Conservation (phyloP, 2,888 invertebrate species). For the Miltochrista miniata region DNA sequence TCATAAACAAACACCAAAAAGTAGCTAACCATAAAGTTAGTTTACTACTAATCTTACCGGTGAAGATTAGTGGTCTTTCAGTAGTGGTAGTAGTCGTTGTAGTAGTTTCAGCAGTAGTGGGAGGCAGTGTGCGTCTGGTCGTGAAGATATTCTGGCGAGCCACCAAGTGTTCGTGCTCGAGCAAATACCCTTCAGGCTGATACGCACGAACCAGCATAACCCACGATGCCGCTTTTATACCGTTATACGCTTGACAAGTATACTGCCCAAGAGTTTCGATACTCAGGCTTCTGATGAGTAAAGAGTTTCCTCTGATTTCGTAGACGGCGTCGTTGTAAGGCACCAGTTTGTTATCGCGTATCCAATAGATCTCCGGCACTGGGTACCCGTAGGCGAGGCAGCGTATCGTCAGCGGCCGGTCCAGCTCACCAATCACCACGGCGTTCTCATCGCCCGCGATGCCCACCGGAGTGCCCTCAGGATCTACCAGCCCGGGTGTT, state of each 20-base stretch:
- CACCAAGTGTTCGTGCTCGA: slow-evolving; percentile 44
- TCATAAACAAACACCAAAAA: slow-evolving; percentile 11
- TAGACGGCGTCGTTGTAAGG: slow-evolving; percentile 87
- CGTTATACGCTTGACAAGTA: slow-evolving; percentile 95
- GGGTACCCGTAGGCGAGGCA: slow-evolving; percentile 94
- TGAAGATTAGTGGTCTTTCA: slow-evolving; percentile 48
- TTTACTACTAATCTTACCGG: slow-evolving; percentile 58
- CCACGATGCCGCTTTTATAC: slow-evolving; percentile 90
- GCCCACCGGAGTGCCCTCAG: slow-evolving; percentile 81
- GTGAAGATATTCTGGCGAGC: slow-evolving; percentile 30
- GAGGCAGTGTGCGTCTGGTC: slow-evolving; percentile 35
- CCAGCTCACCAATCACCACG: slow-evolving; percentile 87
- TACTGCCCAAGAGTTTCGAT: slow-evolving; percentile 91
- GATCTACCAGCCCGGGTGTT: slow-evolving; percentile 73
- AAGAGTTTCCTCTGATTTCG: slow-evolving; percentile 89
- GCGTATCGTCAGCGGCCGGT: slow-evolving; percentile 87
- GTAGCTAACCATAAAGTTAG: slow-evolving; percentile 5
- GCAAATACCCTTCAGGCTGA: slow-evolving; percentile 85
- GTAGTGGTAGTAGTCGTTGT: slow-evolving; percentile 36
- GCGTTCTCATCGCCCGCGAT: slow-evolving; percentile 87
- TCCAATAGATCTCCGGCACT: slow-evolving; percentile 91
- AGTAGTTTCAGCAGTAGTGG: slow-evolving; percentile 18
- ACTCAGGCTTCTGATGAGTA: slow-evolving; percentile 89
- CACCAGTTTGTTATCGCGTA: slow-evolving; percentile 89
- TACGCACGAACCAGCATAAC: slow-evolving; percentile 88